These are phyloP conservation scores for Parascotia fuliginaria DNA, from an alignment of 2,888 invertebrate genomes.

Conservation along the genomic window DNA sequence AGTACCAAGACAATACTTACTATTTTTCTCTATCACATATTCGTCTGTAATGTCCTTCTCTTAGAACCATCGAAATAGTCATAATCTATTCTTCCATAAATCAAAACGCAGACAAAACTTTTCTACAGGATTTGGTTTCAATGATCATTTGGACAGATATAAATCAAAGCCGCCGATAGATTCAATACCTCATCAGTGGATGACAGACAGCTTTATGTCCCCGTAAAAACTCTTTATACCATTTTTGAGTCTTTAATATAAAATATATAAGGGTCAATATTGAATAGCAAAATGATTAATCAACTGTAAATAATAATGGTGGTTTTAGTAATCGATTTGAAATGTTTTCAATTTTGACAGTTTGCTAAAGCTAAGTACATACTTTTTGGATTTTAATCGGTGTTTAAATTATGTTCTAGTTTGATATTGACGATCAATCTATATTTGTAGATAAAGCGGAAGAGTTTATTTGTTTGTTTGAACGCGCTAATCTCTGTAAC, in stretches of 20 bases:
- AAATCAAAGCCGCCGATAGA: slow-evolving; percentile 39
- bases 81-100: neutral
- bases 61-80: neutral
- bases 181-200: slow-evolving; percentile 37
- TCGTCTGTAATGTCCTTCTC: too few species aligned
- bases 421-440: neutral
- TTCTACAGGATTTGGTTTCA: slow-evolving; percentile 22
- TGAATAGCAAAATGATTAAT: neutral
- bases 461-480: too few species aligned
- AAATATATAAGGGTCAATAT: slow-evolving; percentile 4
- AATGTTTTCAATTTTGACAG: slow-evolving; percentile 19
- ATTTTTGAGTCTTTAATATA: neutral
- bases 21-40: too few species aligned
- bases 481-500: too few species aligned
- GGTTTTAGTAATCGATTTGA: slow-evolving; percentile 29
- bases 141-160: slow-evolving; percentile 32
- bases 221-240: neutral
- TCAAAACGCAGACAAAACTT: slow-evolving; percentile 5
- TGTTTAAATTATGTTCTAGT: neutral
- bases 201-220: slow-evolving; percentile 35
- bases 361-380: slow-evolving; percentile 10
- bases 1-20: too few species aligned
- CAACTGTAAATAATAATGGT: neutral
- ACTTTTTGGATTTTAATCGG: neutral
- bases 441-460: too few species aligned